Conservation (phyloP, 2,888 invertebrate genomes). For the Spodoptera picta region DNA sequence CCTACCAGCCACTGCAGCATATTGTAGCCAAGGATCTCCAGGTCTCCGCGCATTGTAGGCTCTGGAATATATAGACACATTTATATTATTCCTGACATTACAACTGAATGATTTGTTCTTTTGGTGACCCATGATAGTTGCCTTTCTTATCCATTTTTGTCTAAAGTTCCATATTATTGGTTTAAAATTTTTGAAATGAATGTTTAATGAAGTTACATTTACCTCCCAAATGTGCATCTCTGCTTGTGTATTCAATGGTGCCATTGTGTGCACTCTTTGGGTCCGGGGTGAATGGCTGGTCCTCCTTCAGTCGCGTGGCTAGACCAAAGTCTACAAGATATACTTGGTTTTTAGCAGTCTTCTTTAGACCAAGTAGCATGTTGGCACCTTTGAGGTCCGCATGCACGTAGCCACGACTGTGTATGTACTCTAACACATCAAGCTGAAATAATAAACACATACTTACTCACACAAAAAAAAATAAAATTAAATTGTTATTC, state of each 20-base stretch:
- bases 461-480: not conserved
- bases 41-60: constrained; percentile 95
- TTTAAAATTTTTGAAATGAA: not conserved
- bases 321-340: constrained; percentile 98
- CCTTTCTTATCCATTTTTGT: no score
- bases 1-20: constrained; percentile 97
- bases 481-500: not conserved
- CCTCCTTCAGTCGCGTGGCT: constrained; percentile 92
- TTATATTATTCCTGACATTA: no score
- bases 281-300: constrained; percentile 94
- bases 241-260: constrained; percentile 98
- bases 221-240: constrained; percentile 98
- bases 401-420: constrained; percentile 96
- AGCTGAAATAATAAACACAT: constrained; percentile 88
- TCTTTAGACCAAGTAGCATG: constrained; percentile 92
- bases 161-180: not conserved
- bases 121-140: no score
- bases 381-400: constrained; percentile 99
- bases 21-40: constrained; percentile 98
- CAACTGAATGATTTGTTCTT: no score
- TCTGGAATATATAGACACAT: constrained; percentile 74
- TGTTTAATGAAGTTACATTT: constrained; percentile 44
- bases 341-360: constrained; percentile 91
- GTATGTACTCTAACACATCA: constrained; percentile 97
- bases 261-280: constrained; percentile 98